A percentile compares a stretch with the other conserved stretches of the same genome.
These are phyloP conservation scores for Drosophila ohnishii DNA, from an alignment of 1,140 invertebrate species.

Conservation along the genomic window DNA sequence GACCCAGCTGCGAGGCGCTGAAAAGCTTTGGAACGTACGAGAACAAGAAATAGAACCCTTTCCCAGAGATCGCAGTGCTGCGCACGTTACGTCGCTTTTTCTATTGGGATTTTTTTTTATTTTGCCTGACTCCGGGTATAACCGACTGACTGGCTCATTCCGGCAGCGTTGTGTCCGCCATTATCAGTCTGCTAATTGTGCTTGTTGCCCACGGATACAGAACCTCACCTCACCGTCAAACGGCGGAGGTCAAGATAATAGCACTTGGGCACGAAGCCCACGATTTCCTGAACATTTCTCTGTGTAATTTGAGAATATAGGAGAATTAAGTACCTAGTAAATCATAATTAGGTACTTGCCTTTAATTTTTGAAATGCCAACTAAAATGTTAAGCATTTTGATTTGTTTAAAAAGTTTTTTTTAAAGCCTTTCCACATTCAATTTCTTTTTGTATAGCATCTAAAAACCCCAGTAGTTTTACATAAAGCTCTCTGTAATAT, in stretches of 20 bases:
- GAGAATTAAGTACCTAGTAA: not conserved
- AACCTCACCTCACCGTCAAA: not conserved
- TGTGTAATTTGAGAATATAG: not conserved
- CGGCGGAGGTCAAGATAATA: conserved; percentile 22
- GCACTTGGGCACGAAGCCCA: conserved; percentile 11
- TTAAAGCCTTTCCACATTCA: not conserved
- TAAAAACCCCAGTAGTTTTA: too few relatives aligned
- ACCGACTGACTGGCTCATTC: conserved; percentile 22
- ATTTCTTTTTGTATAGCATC: too few relatives aligned
- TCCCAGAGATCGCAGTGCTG: conserved; percentile 13
- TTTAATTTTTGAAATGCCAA: not conserved
- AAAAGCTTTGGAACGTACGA: conserved; percentile 40
- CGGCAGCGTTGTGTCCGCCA: conserved; percentile 1
- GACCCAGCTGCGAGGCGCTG: conserved; percentile 25
- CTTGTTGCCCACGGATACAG: conserved; percentile 8
- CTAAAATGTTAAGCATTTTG: too few relatives aligned
- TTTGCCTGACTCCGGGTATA: conserved; percentile 14
- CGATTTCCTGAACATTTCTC: not conserved
- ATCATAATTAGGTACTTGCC: not conserved
- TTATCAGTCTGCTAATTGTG: conserved; percentile 42
- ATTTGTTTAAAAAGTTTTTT: not conserved
- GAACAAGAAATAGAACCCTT: conserved; percentile 41
- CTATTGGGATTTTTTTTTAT: not conserved
- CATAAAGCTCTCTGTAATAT: not conserved
- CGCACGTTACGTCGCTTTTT: conserved; percentile 17